phyloP scores from a whole-genome alignment of 1,140 invertebrate species.

The Drosophila rufa region DNA sequence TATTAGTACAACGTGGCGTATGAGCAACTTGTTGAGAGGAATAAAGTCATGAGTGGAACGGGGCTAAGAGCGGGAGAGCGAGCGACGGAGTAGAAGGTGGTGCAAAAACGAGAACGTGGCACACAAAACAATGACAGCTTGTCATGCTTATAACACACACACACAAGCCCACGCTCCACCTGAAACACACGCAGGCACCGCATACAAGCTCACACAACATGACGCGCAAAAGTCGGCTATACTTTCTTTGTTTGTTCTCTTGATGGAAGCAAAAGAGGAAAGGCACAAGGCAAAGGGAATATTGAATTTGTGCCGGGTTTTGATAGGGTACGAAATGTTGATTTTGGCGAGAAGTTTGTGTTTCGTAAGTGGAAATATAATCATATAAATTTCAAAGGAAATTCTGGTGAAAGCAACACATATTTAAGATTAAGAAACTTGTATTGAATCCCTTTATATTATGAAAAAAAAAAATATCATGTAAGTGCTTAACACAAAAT shows the following conservation, averaged over 20 bases:
- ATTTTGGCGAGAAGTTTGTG: conserved; percentile 11
- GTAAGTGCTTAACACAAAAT: not conserved
- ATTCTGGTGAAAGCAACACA: not conserved
- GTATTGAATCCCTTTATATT: not conserved
- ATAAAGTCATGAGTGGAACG: conserved; percentile 39
- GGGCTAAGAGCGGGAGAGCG: not conserved
- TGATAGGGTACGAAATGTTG: conserved; percentile 29
- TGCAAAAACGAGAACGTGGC: conserved; percentile 28
- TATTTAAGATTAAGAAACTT: not conserved
- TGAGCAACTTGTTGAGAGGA: conserved; percentile 69
- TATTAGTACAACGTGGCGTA: conserved; percentile 76
- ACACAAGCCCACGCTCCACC: conserved; percentile 13
- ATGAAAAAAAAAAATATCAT: too few relatives aligned
- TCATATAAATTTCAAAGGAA: not conserved
- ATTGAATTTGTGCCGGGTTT: conserved; percentile 35
- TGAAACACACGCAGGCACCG: conserved; percentile 39
- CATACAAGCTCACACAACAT: conserved; percentile 11
- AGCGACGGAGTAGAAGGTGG: not conserved
- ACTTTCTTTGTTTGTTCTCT: conserved; percentile 28
- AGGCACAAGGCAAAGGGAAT: conserved; percentile 22
- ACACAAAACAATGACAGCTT: conserved; percentile 75
- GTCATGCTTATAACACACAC: conserved; percentile 59
- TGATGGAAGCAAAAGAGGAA: conserved; percentile 4
- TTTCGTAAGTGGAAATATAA: not conserved
- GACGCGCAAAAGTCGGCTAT: conserved; percentile 56